phyloP scores from a whole-genome alignment of 1,140 invertebrate species.

The Cydia pomonella region DNA sequence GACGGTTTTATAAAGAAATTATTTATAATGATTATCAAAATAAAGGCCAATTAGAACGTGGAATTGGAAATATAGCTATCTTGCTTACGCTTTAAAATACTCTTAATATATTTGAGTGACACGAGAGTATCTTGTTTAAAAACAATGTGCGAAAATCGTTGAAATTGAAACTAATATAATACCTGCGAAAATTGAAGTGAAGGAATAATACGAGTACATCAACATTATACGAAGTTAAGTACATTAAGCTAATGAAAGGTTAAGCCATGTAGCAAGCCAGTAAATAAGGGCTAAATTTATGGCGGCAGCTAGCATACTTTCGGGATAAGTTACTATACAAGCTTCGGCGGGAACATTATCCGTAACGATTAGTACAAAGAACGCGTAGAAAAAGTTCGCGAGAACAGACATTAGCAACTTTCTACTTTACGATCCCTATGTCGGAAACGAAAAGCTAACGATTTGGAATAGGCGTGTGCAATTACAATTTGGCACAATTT shows the following conservation, averaged over 20 bases:
- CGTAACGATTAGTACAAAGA: conserved; percentile 37
- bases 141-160: too few species aligned
- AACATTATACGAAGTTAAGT: not conserved
- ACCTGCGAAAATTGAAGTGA: too few species aligned
- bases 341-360: conserved; percentile 20
- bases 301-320: conserved; percentile 8
- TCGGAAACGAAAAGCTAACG: conserved; percentile 34
- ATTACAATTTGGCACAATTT: not conserved
- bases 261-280: conserved; percentile 12
- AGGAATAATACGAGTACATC: too few species aligned
- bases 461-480: not conserved
- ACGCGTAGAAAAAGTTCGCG: conserved; percentile 36
- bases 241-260: not conserved
- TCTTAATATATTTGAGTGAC: too few species aligned
- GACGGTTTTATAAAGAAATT: too few species aligned
- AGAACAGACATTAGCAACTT: conserved; percentile 39
- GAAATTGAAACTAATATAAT: too few species aligned
- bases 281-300: conserved; percentile 24
- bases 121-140: too few species aligned
- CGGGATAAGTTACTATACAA: conserved; percentile 4
- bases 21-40: too few species aligned
- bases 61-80: too few species aligned
- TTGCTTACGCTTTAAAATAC: too few species aligned
- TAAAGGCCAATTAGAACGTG: too few species aligned
- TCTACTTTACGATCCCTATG: conserved; percentile 33